Percentiles rank a stretch among this genome's conserved stretches.
Evolutionary conservation across 2,888 invertebrate species (phyloP).

Genomic region (Caenorhabditis macrosperma): DNA sequence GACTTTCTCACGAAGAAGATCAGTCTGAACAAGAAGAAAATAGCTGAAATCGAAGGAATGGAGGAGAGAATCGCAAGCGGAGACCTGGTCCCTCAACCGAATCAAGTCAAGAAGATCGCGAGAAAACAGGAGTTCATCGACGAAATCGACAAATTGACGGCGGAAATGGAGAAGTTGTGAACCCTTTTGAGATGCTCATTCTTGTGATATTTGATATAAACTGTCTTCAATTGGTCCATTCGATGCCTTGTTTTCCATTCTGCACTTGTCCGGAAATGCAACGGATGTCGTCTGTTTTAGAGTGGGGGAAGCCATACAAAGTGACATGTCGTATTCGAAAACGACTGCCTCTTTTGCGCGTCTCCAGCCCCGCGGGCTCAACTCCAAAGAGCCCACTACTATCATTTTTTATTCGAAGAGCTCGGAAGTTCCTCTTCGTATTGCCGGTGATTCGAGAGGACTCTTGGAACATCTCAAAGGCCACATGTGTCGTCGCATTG

Average conservation of each 20-base stretch:
- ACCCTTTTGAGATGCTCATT: too few species aligned
- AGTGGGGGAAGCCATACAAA: not conserved
- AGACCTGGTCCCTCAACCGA: conserved; percentile 83
- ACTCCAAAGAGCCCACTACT: too few species aligned
- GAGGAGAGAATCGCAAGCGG: conserved; percentile 87
- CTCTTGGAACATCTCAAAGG: conserved; percentile 18
- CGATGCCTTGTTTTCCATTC: not conserved
- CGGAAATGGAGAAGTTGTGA: conserved; percentile 24
- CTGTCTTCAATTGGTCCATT: too few species aligned
- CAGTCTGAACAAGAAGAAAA: conserved; percentile 90
- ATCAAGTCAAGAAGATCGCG: conserved; percentile 81
- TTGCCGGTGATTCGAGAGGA: too few species aligned
- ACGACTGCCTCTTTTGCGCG: not conserved
- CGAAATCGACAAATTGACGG: conserved; percentile 80
- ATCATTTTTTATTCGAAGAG: too few species aligned
- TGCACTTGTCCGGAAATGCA: too few species aligned
- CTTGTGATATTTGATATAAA: too few species aligned
- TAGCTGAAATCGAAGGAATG: conserved; percentile 91
- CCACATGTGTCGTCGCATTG: conserved; percentile 53
- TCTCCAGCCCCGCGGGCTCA: too few species aligned
- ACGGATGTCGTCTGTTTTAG: not conserved
- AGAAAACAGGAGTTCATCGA: conserved; percentile 79
- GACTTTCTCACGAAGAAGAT: conserved; percentile 81
- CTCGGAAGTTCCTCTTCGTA: not conserved
- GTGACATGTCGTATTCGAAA: not conserved